Base-by-base conservation (phyloP, 2,113 vertebrate species). In the Ctenodactylus gundi region DNA sequence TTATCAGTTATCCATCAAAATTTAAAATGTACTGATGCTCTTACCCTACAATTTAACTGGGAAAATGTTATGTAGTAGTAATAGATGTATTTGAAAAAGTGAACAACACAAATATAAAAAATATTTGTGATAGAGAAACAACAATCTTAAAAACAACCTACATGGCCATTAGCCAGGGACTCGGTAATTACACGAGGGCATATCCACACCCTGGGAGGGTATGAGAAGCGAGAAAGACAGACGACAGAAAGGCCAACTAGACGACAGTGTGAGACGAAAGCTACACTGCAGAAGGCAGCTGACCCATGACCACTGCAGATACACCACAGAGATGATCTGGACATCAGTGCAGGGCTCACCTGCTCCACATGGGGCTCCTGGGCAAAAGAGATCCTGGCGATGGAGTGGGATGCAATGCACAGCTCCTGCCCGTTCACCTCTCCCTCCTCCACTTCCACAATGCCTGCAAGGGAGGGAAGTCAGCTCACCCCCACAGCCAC, bases 401-500 rank as follows among this genome's bases (percentile, higher is more conserved):
- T 88, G 85, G 98, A 98, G 39, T 98, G 98, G 87, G 98, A 99
- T 41, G 98, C 98, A 91, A 99, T 98, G 85, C 98, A 98, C 90
- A 99, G 97, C 96, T 98, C 98, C 96, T 99, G 98, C 46, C 98
- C 99, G 0, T 98, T 98, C 90, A 99, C 98, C 90, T 99, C 99
- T 0, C 99, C 99, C 97, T 99, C 99, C 95, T 99, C 99, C 62
- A 99, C 99, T 95, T 99, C 99, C 95, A 99, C 99, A 78, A 99
- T 97, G 96, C 99, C 99, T 99, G 97, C 27, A 92, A 41, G 41
- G 94, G 67, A 96, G 95, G 65, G 64, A 27, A 1, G 12, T 55
- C 29, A 65, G 76, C 27, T 53, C 13, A 27, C 7, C 21, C 3
- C 57, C 41, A 39, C 11, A 75, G 29, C 7, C 29, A 75, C n/a